phyloP scores from a whole-genome alignment of 2,888 invertebrate species.

The Galerucella calmariensis region DNA sequence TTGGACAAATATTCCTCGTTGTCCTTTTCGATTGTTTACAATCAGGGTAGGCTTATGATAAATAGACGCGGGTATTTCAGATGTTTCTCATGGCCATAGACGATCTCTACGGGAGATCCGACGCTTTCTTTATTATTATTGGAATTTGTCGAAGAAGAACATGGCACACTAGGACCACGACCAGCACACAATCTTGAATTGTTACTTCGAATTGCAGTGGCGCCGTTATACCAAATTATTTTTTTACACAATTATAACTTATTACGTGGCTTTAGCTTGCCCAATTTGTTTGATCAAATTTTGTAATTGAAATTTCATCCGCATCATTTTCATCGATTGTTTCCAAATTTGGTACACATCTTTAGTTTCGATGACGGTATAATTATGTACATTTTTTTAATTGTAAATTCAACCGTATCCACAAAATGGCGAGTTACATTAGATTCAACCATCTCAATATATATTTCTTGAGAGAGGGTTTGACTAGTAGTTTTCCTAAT shows the following conservation, averaged over 20 bases:
- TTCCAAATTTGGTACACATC: too few species aligned
- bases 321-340: too few species aligned
- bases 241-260: background rate
- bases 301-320: too few species aligned
- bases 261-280: background rate
- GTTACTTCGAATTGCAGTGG: constrained; percentile 22
- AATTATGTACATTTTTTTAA: too few species aligned
- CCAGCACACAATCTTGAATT: constrained; percentile 24
- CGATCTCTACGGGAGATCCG: constrained; percentile 51
- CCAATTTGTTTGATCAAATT: too few species aligned
- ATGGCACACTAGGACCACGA: constrained; percentile 37
- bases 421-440: too few species aligned
- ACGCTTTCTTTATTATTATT: constrained; percentile 55
- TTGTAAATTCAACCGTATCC: too few species aligned
- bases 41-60: constrained; percentile 51
- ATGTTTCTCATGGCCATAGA: constrained; percentile 54
- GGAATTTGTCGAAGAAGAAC: constrained; percentile 52
- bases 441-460: too few species aligned
- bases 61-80: constrained; percentile 47
- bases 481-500: too few species aligned
- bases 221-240: constrained; percentile 2
- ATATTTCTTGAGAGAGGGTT: too few species aligned
- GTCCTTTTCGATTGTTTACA: constrained; percentile 48
- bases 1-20: constrained; percentile 42
- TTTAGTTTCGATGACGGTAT: too few species aligned